Base-by-base conservation (phyloP, 2,113 vertebrate genomes). In the Zosterops lateralis region DNA sequence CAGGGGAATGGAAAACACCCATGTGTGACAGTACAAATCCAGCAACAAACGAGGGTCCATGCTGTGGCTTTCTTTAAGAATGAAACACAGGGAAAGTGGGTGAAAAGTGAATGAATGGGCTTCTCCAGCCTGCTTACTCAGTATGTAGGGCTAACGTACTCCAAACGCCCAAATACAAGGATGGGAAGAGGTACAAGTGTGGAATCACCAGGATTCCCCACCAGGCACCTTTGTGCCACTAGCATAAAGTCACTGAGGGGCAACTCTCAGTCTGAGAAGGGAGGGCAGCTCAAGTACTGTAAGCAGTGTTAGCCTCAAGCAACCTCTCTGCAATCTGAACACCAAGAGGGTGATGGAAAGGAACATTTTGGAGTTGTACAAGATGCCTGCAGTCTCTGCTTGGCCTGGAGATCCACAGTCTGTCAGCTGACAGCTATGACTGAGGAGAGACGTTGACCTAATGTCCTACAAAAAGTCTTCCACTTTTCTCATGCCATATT, bases 211-310 rank as follows among this genome's bases (percentile, higher is more conserved):
- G 14, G 29, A 42, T 4, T 65, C 17, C 58, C 32, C 42, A 45
- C 3, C 40, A 65, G n/a, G 32, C 0, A 6, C 7, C 21, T 78
- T 3, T 67, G 56, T 32, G 32, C 14, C 17, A 6, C 34, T 47
- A 51, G 29, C 0, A 5, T 9, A 22, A 0, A 0, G 36, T 22
- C 58, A 83, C 50, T 0, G 3, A 85, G 21, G 36, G 31, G 7
- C 0, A 3, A 24, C 31, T 16, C 9, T 17, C 42, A 65, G 31
- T 20, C 50, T 40, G 20, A 54, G n/a, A 80, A 75, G 0, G 3
- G n/a, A 94, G 67, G 5, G 40, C 51, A 90, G 32, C 42, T 29
- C 67, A 68, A 24, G 9, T 1, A 1, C 11, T n/a, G 10, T 13
- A 10, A 50, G 44, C 24, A 47, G 15, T 3, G 21, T 6, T 19